These are phyloP conservation scores for Euphonia xanthogaster DNA, from an alignment of 2,797 vertebrate species.

Conservation along the genomic window DNA sequence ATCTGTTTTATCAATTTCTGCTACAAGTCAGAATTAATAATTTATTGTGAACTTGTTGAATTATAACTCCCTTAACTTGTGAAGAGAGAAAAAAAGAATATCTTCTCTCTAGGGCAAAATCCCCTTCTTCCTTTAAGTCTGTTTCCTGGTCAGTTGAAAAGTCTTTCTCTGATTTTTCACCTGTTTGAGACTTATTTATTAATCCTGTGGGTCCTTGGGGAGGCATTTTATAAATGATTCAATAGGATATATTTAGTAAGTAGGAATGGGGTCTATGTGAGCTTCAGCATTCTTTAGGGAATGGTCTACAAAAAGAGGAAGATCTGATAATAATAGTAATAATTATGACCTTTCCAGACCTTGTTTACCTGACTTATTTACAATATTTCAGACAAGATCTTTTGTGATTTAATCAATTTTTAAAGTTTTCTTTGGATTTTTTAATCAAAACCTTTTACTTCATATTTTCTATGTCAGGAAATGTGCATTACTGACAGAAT, in stretches of 20 bases:
- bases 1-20: constrained; percentile 17
- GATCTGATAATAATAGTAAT: not conserved
- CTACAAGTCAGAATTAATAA: constrained; percentile 7
- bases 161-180: not conserved
- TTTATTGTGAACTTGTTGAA: constrained; percentile 14
- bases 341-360: not conserved
- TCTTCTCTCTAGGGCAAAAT: not conserved
- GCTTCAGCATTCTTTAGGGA: not conserved
- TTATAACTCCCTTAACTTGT: not conserved
- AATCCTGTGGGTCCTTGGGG: not conserved
- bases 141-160: not conserved
- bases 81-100: not conserved
- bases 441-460: not conserved
- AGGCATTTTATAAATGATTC: not conserved
- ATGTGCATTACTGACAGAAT: not conserved
- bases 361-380: not conserved
- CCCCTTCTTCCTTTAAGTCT: not conserved
- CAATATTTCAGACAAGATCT: not conserved
- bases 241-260: not conserved
- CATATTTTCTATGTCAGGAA: not conserved
- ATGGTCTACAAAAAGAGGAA: not conserved
- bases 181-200: constrained; percentile 20
- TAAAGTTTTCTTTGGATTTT: not conserved
- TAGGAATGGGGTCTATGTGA: not conserved
- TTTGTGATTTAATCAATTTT: not conserved